Conservation (phyloP, 2,113 vertebrate species). For the Theristicus caerulescens region DNA sequence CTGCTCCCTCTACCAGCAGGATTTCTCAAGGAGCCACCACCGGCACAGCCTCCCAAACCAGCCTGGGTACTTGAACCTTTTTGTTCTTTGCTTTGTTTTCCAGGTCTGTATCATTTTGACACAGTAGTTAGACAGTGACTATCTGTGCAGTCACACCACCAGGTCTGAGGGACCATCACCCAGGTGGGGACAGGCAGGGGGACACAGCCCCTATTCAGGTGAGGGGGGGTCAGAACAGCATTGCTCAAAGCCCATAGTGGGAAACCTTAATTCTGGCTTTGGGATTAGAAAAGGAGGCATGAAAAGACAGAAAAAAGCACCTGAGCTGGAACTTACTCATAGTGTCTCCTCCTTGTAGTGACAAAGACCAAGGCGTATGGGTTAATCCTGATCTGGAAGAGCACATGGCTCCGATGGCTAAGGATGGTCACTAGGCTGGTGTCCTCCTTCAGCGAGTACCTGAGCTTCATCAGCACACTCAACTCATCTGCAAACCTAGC, state of each 20-base stretch:
- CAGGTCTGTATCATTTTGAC: neutral
- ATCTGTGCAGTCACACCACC: too few species aligned
- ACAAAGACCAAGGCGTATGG: conserved; percentile 75
- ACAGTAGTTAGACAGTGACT: neutral
- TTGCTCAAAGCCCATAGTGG: neutral
- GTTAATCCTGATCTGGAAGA: conserved; percentile 83
- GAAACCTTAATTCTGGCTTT: neutral
- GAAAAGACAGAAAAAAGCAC: neutral
- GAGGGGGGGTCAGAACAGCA: neutral
- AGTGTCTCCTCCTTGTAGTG: conserved; percentile 82
- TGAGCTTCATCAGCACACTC: conserved; percentile 82
- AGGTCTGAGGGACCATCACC: neutral
- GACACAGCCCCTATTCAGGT: neutral
- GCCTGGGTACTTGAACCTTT: neutral
- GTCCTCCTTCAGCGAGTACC: conserved; percentile 78
- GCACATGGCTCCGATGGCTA: conserved; percentile 69
- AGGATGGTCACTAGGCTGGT: conserved; percentile 81
- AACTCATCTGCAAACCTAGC: conserved; percentile 84
- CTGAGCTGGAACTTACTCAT: conserved; percentile 79
- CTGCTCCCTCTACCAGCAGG: neutral
- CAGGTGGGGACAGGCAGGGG: neutral
- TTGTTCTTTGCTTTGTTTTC: neutral
- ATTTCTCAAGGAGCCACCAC: neutral
- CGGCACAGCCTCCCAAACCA: neutral
- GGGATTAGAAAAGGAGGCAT: neutral